Evolutionary conservation across 1,140 invertebrate species (phyloP).

Genomic region (Apis florea): DNA sequence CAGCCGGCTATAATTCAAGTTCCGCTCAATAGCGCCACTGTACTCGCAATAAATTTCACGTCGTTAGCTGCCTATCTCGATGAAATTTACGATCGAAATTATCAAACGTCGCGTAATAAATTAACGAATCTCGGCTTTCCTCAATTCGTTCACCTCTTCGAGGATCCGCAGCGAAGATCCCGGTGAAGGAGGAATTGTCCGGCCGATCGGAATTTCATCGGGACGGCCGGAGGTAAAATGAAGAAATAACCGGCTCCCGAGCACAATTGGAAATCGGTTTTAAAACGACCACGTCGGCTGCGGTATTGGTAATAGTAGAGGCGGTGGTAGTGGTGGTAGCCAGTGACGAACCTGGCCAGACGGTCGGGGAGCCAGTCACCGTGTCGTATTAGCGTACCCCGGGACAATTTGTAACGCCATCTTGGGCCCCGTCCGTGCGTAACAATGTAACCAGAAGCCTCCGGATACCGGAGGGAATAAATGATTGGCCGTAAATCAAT

Average conservation of each 20-base stretch:
- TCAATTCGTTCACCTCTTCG: too few relatives aligned
- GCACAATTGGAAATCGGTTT: conserved; percentile 23
- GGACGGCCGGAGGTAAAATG: conserved; percentile 5
- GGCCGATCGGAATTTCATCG: conserved; percentile 1
- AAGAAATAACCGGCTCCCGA: conserved; percentile 10
- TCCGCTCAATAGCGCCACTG: neutral
- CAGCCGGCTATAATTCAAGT: neutral
- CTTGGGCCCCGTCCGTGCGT: conserved; percentile 61
- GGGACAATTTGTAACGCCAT: conserved; percentile 73
- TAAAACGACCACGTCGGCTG: neutral
- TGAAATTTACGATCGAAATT: too few relatives aligned
- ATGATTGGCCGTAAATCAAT: conserved; percentile 77
- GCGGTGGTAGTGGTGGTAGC: neutral
- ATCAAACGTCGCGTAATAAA: too few relatives aligned
- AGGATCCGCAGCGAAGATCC: too few relatives aligned
- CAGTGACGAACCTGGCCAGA: conserved; percentile 11
- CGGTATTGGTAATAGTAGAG: too few relatives aligned
- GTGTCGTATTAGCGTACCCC: conserved; percentile 67
- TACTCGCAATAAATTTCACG: neutral
- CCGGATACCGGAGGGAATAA: conserved; percentile 64
- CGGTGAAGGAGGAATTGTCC: too few relatives aligned
- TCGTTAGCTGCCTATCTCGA: too few relatives aligned
- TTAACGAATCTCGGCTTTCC: too few relatives aligned
- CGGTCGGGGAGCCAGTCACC: neutral
- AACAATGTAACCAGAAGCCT: conserved; percentile 57